Base-by-base conservation (phyloP, 2,113 vertebrate genomes). In the Megaleporinus macrocephalus region DNA sequence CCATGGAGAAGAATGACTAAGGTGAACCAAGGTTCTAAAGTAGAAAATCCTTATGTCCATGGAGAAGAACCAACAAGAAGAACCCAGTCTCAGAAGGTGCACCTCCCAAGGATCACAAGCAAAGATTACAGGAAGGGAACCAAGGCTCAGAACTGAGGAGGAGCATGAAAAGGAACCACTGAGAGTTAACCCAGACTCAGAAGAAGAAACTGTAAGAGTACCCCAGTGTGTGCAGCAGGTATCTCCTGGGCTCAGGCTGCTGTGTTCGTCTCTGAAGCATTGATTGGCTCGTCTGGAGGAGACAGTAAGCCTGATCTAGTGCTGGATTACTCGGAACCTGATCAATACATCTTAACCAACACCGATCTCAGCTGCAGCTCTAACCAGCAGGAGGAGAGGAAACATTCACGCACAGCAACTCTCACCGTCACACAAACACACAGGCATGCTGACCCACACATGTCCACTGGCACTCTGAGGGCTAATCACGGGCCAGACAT, bases 281-380 rank as follows among this genome's bases (percentile, higher is more conserved):
- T 74, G 81, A 83, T 86, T 76, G 76, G n/a, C 71, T 36, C 22
- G 49, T 41, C 27, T 65, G 33, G 55, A 53, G 55, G 75, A 75
- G 76, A 85, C 76, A 74, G 53, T 33, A 53, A 55, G 80, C 70
- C 49, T 26, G 51, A 72, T 36, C 65, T 55, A 47, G 10, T 36
- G 44, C 69, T 61, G 27, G 80, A 80, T 73, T 72, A 81, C 41
- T 29, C 66, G 30, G 12, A 77, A 65, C 27, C 33, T 14, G 49
- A 83, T 86, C 81, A 73, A 86, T 83, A 83, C 14, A 26, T 5
- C 69, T 10, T 49, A 44, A 33, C 49, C 33, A 44, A 65, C 26
- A 22, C 55, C 14, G 20, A 20, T 57, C 20, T 57, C 20, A 57
- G n/a, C 18, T n/a, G 22, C 55, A 22, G 55, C 20, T 57, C 55